Base-by-base conservation (phyloP, 2,113 vertebrate species). In the Ailurus styani region DNA sequence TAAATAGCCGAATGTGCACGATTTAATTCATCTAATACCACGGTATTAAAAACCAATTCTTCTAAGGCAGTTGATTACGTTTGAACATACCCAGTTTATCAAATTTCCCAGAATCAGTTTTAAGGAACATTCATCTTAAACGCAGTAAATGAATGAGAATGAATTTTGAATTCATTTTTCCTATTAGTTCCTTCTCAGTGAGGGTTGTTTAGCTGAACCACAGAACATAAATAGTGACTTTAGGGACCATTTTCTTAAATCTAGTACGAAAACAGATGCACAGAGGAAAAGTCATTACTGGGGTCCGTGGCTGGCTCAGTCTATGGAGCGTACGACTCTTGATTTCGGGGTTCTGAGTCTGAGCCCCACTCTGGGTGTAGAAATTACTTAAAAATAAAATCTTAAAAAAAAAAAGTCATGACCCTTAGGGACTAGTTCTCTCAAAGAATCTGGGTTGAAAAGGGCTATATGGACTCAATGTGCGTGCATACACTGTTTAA, bases 81-180 rank as follows among this genome's bases (percentile, higher is more conserved):
- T 55, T 15, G 55, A n/a, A 75, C 7, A 17, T 84, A 34, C 7
- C 50, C 25, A n/a, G 11, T 34, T 60, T 23, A 31, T 42, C n/a
- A n/a, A 50, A 73, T 82, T 75, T 27, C 2, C 20, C 7, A 45
- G 75, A n/a, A 66, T 29, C n/a, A 23, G 45, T 54, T 66, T 84
- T 37, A 55, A 57, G 47, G 34, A 77, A 78, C 31, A 68, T 37
- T 40, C 4, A 20, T 23, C 50, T 20, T 85, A 68, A 85, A 40
- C 47, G 25, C 10, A 68, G 12, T 64, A 31, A 42, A 29, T n/a
- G 3, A n/a, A 45, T 57, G 45, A 29, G 37, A n/a, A 54, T 29
- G 52, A n/a, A 45, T 72, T 34, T 83, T 91, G 50, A 72, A 84
- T n/a, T 73, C 60, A n/a, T n/a, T 55, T 83, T 83, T 54, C n/a